Evolutionary conservation across 1,140 invertebrate genomes (phyloP).

Genomic region (Drosophila pectinifera): DNA sequence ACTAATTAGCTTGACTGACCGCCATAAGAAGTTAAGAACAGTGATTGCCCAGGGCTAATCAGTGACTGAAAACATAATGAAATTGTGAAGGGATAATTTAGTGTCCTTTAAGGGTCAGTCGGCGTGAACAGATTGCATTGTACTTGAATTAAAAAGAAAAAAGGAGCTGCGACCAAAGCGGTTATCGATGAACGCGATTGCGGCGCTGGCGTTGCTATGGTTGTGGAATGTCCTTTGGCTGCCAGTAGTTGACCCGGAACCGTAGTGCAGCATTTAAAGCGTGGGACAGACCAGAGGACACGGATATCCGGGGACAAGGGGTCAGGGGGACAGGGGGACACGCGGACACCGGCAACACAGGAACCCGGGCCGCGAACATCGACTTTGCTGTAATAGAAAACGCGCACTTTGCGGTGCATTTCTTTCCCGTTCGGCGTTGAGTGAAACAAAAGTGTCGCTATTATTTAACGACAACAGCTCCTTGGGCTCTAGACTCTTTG

Average conservation of each 20-base stretch:
- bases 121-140: slow-evolving; percentile 13
- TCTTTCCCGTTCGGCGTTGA: slow-evolving; percentile 52
- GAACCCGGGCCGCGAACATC: slow-evolving; percentile 29
- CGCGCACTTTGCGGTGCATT: slow-evolving; percentile 72
- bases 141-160: slow-evolving; percentile 15
- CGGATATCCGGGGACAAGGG: slow-evolving; percentile 11
- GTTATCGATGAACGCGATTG: slow-evolving; percentile 45
- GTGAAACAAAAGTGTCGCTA: slow-evolving; percentile 76
- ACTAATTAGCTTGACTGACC: background rate
- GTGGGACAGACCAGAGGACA: slow-evolving; percentile 25
- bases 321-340: background rate
- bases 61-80: background rate
- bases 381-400: slow-evolving; percentile 72
- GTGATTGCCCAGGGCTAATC: background rate
- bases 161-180: slow-evolving; percentile 10
- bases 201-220: slow-evolving; percentile 68
- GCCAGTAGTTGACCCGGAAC: slow-evolving; percentile 69
- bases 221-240: slow-evolving; percentile 66
- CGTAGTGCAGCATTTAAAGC: slow-evolving; percentile 67
- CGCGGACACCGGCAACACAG: slow-evolving; percentile 15
- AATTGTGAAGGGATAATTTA: background rate
- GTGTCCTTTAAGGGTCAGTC: slow-evolving; percentile 1
- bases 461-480: slow-evolving; percentile 75
- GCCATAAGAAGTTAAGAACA: background rate
- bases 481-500: slow-evolving; percentile 49